These are phyloP conservation scores for Prosopocoilus inquinatus DNA, from an alignment of 2,888 invertebrate genomes.

Conservation along the genomic window DNA sequence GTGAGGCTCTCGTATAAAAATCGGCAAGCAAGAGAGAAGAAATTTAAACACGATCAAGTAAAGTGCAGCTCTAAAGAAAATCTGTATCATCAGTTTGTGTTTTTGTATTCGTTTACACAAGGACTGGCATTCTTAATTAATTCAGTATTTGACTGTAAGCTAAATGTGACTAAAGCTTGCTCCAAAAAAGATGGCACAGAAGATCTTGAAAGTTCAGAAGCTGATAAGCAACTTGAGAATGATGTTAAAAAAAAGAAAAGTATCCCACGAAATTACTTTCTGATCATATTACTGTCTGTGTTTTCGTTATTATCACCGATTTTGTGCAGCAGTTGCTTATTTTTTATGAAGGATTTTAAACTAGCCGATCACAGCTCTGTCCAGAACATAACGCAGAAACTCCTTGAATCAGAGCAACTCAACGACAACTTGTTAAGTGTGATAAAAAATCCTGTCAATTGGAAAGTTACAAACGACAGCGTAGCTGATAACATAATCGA, in stretches of 20 bases:
- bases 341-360: constrained; percentile 6
- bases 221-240: neutral
- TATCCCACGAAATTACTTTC: neutral
- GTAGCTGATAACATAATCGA: constrained; percentile 38
- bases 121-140: constrained; percentile 39
- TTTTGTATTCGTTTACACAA: constrained; percentile 42
- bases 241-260: neutral
- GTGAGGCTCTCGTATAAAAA: too few species aligned
- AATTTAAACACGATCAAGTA: neutral
- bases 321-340: constrained; percentile 17
- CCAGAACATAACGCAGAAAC: constrained; percentile 20
- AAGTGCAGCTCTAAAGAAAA: constrained; percentile 19
- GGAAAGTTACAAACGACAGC: constrained; percentile 25
- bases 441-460: constrained; percentile 35
- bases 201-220: neutral
- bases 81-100: constrained; percentile 38
- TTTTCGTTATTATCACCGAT: constrained; percentile 33
- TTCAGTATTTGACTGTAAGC: constrained; percentile 31
- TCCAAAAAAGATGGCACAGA: constrained; percentile 2
- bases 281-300: constrained; percentile 17
- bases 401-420: constrained; percentile 16
- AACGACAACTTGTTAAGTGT: constrained; percentile 28
- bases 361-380: neutral
- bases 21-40: neutral
- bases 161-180: constrained; percentile 2